phyloP scores from a whole-genome alignment of 1,140 invertebrate genomes.

The Papilio polyxenes region DNA sequence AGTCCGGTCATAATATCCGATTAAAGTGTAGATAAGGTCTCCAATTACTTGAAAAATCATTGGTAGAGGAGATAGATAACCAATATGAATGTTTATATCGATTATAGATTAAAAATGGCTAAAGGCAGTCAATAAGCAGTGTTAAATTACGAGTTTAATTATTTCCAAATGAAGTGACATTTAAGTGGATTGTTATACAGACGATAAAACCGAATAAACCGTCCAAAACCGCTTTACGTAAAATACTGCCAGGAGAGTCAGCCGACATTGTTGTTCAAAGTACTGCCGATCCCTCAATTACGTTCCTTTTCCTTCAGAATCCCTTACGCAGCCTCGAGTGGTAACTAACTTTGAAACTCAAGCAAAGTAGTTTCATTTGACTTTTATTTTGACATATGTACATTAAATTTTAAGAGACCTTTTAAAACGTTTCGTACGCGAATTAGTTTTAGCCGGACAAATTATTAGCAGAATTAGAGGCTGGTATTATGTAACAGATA shows the following conservation, averaged over 20 bases:
- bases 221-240: constrained; percentile 13
- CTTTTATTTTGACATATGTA: background rate
- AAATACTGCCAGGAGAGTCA: constrained; percentile 8
- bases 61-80: background rate
- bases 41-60: no score
- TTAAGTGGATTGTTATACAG: constrained; percentile 11
- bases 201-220: constrained; percentile 28
- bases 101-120: background rate
- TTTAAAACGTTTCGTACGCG: no score
- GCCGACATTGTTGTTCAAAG: constrained; percentile 16
- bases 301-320: constrained; percentile 10
- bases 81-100: background rate
- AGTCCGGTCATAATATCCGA: no score
- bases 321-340: background rate
- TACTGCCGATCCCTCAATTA: constrained; percentile 24
- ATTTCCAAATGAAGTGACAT: background rate
- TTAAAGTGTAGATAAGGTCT: no score
- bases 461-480: no score
- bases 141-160: constrained; percentile 19
- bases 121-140: background rate
- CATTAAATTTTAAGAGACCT: background rate
- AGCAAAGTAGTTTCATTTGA: background rate
- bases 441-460: no score
- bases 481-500: no score
- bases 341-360: background rate